Evolutionary conservation across 2,113 vertebrate species (phyloP).

Genomic region (Rutilus rutilus): DNA sequence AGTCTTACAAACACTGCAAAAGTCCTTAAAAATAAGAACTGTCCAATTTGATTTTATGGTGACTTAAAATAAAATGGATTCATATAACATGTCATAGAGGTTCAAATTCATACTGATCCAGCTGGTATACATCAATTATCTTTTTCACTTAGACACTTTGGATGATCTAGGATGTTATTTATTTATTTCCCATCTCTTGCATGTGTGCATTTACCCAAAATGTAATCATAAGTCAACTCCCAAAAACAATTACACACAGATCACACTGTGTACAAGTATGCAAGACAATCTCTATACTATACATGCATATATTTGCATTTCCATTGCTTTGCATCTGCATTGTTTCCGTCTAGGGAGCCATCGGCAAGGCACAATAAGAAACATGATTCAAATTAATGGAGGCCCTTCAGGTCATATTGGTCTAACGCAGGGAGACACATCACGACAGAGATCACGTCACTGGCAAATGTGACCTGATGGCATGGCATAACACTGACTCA

Average conservation of each 20-base stretch:
- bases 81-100: not conserved
- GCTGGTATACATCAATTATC: not conserved
- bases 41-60: no score
- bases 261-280: not conserved
- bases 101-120: not conserved
- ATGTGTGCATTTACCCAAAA: not conserved
- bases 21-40: no score
- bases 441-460: slow-evolving; percentile 24
- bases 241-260: not conserved
- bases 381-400: slow-evolving; percentile 44
- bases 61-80: not conserved
- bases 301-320: slow-evolving; percentile 11
- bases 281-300: not conserved
- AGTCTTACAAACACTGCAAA: no score
- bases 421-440: slow-evolving; percentile 30
- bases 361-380: slow-evolving; percentile 27
- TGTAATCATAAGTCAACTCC: not conserved
- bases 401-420: slow-evolving; percentile 24
- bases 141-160: no score
- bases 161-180: no score
- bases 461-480: slow-evolving; percentile 42
- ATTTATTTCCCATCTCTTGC: not conserved
- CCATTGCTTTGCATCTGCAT: not conserved
- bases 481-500: slow-evolving; percentile 37
- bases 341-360: not conserved